Conservation (phyloP, 2,797 vertebrate species). For the Amblyraja radiata region DNA sequence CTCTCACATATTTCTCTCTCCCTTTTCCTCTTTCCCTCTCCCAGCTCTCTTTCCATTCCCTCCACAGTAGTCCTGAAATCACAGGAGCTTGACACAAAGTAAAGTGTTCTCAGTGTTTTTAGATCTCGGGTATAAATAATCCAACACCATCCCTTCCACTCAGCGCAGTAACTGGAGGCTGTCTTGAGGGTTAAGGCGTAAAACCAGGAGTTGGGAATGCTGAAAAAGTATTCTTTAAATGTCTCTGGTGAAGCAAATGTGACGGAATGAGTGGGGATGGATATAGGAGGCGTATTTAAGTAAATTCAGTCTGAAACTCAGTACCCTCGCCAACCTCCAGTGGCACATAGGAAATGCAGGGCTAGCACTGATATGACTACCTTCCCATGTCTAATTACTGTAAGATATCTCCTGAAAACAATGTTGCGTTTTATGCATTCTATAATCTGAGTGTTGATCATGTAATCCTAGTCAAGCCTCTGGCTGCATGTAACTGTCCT, state of each 20-base stretch:
- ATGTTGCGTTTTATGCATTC: neutral
- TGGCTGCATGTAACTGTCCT: neutral
- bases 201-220: too few relatives aligned
- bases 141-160: neutral
- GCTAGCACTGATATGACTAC: neutral
- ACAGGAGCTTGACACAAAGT: neutral
- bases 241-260: neutral
- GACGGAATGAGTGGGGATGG: neutral
- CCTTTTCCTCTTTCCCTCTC: neutral
- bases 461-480: neutral
- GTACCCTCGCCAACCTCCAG: neutral
- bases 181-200: neutral
- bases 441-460: neutral
- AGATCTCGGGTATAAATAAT: neutral
- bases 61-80: too few relatives aligned
- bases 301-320: too few relatives aligned
- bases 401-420: neutral
- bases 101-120: neutral
- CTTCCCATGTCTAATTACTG: neutral
- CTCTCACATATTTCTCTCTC: neutral
- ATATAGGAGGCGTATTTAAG: too few relatives aligned
- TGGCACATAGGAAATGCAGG: neutral
- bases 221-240: neutral
- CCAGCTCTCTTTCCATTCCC: neutral
- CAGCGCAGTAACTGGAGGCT: neutral